Conservation (phyloP, 2,113 vertebrate species). For the Rhinolophus ferrumequinum region DNA sequence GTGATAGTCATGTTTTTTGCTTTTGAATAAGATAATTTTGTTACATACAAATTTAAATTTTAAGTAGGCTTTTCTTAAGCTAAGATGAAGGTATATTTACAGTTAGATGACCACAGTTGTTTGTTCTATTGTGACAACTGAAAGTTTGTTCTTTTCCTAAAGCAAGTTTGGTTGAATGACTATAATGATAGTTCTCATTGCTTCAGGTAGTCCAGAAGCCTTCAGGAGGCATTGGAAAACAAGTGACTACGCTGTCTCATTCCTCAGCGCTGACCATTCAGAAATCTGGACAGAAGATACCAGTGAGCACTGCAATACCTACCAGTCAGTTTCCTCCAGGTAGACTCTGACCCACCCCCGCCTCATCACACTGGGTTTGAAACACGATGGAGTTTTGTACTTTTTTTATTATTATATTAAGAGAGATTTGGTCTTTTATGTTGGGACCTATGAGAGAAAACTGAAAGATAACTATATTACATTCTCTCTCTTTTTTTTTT, state of each 20-base stretch:
- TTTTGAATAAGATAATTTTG: conserved; percentile 58
- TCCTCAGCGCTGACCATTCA: conserved; percentile 79
- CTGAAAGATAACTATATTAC: not conserved
- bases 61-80: conserved; percentile 46
- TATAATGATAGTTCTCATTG: conserved; percentile 48
- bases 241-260: conserved; percentile 72
- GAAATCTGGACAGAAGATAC: conserved; percentile 77
- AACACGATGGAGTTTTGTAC: not conserved
- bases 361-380: not conserved
- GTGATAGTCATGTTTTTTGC: conserved; percentile 39
- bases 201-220: conserved; percentile 89
- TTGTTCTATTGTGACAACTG: conserved; percentile 46
- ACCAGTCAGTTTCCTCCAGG: conserved; percentile 80
- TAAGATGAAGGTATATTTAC: conserved; percentile 9
- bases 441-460: not conserved
- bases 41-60: conserved; percentile 56
- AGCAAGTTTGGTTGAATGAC: conserved; percentile 47
- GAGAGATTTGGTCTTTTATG: not conserved
- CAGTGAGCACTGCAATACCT: conserved; percentile 72
- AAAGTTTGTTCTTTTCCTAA: conserved; percentile 13
- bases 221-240: conserved; percentile 81
- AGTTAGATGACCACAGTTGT: conserved; percentile 8
- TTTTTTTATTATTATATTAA: not conserved
- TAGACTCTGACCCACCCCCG: not conserved
- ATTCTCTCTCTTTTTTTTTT: not conserved